Evolutionary conservation across 2,888 invertebrate species (phyloP), one percentile per base, ranked within the genome.

Genomic region (Watsonalla binaria): DNA sequence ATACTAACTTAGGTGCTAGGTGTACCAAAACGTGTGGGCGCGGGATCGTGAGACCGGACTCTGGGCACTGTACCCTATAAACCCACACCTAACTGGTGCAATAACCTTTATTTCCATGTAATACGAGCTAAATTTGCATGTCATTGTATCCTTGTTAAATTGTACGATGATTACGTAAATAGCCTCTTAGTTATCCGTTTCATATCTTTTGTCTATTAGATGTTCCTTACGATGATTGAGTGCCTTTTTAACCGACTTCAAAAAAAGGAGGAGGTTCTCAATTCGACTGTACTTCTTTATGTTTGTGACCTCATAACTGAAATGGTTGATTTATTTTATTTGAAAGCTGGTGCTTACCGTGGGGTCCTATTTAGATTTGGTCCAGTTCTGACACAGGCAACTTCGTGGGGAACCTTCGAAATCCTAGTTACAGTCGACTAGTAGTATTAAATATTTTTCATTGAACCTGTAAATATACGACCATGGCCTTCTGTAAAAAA

Each of bases 11-110:
- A 56, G 58, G 59, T 48, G 52, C 63, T 64, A 56, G 58, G 59
- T 48, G 52, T 52, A 54, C 63, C 52, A 66, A 68, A 64, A 56
- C 47, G 77, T 71, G 84, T 84, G 68, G 84, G 83, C 65, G 77
- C 64, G 56, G 69, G 63, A 67, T 68, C 82, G 82, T 84, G 84
- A 74, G 84, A 82, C 70, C 75, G 63, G 62, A 64, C 66, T 62
- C 45, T 51, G 56, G 70, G 73, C 77, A 74, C 74, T 74, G 65
- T 65, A 46, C 65, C 55, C 61, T 61, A 64, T 64, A 63, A 64
- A 57, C 52, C 53, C 57, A 55, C 52, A 51, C 62, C 24, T 57
- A 61, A 51, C 57, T 52, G 11, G 46, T 65, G 51, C 57, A 60
- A 55, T 56, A 58, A 53, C 46, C 54, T 61, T 54, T 66, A 63